These are phyloP conservation scores for Perca schrenkii DNA, from an alignment of 2,113 vertebrate species.

Conservation along the genomic window DNA sequence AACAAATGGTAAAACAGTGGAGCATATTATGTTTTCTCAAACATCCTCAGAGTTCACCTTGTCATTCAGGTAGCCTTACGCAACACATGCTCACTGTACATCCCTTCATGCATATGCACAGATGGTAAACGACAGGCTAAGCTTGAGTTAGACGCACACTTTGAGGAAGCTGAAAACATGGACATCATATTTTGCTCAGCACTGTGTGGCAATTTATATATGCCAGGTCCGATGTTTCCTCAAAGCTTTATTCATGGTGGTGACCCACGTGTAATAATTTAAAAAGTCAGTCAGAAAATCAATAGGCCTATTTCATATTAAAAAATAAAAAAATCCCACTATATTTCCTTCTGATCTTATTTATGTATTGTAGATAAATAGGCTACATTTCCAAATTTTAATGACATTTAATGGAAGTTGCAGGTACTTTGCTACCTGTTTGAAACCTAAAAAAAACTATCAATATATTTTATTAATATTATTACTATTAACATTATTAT, in stretches of 20 bases:
- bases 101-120: slow-evolving; percentile 55
- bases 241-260: slow-evolving; percentile 12
- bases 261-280: slow-evolving; percentile 10
- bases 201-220: not conserved
- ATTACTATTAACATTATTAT: not conserved
- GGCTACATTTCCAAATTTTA: not conserved
- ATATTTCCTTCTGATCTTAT: not conserved
- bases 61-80: slow-evolving; percentile 55
- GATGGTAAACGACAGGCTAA: slow-evolving; percentile 34
- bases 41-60: slow-evolving; percentile 56
- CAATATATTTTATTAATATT: not conserved
- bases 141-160: slow-evolving; percentile 49
- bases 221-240: not conserved
- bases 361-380: not conserved
- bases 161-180: slow-evolving; percentile 47
- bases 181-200: slow-evolving; percentile 36
- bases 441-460: not conserved
- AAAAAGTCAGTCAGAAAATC: slow-evolving; percentile 3
- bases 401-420: slow-evolving; percentile 15
- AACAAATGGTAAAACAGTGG: not conserved
- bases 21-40: slow-evolving; percentile 13
- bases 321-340: not conserved
- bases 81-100: slow-evolving; percentile 45
- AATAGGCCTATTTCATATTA: too few relatives aligned
- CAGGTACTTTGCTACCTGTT: slow-evolving; percentile 20